These are phyloP conservation scores for Drosophila ambigua DNA, from an alignment of 1,140 invertebrate genomes.

Conservation along the genomic window DNA sequence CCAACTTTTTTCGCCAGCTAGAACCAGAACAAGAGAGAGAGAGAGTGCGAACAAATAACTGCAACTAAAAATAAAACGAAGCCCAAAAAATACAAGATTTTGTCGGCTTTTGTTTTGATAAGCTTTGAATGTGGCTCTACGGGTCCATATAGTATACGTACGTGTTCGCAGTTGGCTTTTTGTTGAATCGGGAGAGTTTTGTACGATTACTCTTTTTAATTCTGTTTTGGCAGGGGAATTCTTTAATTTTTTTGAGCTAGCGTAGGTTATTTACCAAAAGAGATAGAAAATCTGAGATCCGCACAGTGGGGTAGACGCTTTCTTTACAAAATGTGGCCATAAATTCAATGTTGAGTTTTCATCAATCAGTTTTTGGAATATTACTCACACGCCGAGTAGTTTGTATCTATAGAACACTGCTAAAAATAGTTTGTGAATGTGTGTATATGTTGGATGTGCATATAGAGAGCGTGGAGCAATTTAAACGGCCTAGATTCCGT, in stretches of 20 bases:
- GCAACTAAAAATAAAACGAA: not conserved
- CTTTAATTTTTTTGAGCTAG: constrained; percentile 9
- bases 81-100: not conserved
- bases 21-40: not conserved
- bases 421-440: constrained; percentile 56
- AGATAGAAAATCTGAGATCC: too few relatives aligned
- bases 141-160: constrained; percentile 11
- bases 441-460: constrained; percentile 6
- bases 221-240: constrained; percentile 23
- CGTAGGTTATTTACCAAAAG: too few relatives aligned
- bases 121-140: constrained; percentile 19
- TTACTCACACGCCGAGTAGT: constrained; percentile 46
- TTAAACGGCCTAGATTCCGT: constrained; percentile 64
- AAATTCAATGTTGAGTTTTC: constrained; percentile 1
- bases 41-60: constrained; percentile 4
- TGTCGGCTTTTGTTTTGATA: constrained; percentile 36
- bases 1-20: not conserved
- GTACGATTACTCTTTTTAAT: constrained; percentile 11
- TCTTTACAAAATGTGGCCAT: not conserved
- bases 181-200: not conserved
- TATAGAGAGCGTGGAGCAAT: constrained; percentile 49
- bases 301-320: too few relatives aligned
- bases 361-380: constrained; percentile 48
- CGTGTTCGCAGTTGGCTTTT: constrained; percentile 18
- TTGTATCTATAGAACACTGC: constrained; percentile 30